Percentiles rank a stretch among this genome's conserved stretches.
Evolutionary conservation across 35 echinoderm and acorn worm species (phyloP).

Genomic region (Apostichopus japonicus): DNA sequence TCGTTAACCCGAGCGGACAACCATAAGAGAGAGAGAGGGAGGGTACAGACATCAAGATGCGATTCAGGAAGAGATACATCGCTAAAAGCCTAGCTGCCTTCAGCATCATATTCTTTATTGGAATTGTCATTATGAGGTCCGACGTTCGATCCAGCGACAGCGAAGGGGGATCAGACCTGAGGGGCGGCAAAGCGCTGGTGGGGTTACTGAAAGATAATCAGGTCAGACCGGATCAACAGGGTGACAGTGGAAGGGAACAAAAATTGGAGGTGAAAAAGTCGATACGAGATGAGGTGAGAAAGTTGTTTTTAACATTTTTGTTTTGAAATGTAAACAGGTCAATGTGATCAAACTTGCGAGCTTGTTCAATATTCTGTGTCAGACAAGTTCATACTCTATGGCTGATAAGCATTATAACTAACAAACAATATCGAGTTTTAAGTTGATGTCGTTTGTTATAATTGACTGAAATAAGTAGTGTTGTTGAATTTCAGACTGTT

Average conservation of each 20-base stretch:
- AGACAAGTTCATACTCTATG: too few species aligned
- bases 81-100: conserved; percentile 19
- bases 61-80: conserved; percentile 35
- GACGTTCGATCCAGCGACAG: background rate
- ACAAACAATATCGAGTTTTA: too few species aligned
- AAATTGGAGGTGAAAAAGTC: background rate
- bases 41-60: background rate
- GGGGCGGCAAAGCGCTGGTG: background rate
- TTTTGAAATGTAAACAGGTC: too few species aligned
- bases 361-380: too few species aligned
- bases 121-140: conserved; percentile 36
- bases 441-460: too few species aligned
- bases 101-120: conserved; percentile 26
- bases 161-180: background rate
- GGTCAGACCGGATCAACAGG: background rate
- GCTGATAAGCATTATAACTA: too few species aligned
- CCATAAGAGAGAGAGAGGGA: background rate
- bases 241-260: background rate
- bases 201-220: background rate
- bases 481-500: too few species aligned
- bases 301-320: too few species aligned
- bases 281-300: too few species aligned
- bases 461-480: too few species aligned
- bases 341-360: too few species aligned
- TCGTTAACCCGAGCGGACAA: background rate